phyloP scores from a whole-genome alignment of 2,888 invertebrate genomes.

The Epirrhoe alternata region DNA sequence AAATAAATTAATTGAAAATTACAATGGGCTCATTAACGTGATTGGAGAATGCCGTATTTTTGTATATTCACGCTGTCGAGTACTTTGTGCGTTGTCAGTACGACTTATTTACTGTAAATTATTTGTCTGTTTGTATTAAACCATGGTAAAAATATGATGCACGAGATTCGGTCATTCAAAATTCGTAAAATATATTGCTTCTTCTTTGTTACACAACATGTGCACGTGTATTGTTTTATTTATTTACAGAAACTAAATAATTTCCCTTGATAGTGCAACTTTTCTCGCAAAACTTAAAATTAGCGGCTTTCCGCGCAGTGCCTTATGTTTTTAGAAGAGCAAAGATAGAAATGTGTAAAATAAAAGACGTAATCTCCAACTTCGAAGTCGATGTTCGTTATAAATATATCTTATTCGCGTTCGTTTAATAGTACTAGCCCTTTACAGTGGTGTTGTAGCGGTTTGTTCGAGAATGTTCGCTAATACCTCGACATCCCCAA shows the following conservation, averaged over 20 bases:
- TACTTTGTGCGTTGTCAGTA: slow-evolving; percentile 10
- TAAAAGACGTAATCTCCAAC: no score
- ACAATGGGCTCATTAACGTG: slow-evolving; percentile 40
- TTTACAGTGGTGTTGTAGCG: slow-evolving; percentile 55
- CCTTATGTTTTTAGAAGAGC: no score
- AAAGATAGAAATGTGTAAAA: no score
- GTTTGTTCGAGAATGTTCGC: slow-evolving; percentile 53
- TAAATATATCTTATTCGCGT: background rate
- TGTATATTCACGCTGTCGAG: slow-evolving; percentile 33
- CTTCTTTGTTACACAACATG: no score
- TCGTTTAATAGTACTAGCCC: background rate
- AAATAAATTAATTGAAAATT: slow-evolving; percentile 31
- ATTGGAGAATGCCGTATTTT: slow-evolving; percentile 33
- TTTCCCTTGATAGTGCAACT: no score
- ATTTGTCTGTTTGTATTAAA: slow-evolving; percentile 19
- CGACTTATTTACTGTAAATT: slow-evolving; percentile 24
- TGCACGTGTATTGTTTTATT: no score
- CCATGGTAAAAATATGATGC: slow-evolving; percentile 1
- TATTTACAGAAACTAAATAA: no score
- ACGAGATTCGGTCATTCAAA: no score
- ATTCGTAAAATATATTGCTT: no score
- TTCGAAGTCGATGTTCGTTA: no score
- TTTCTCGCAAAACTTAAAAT: no score
- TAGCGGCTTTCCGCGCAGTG: no score
- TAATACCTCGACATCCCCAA: slow-evolving; percentile 55